Conservation (phyloP, 2,888 invertebrate genomes). For the Scelioninae gen. 1 region DNA sequence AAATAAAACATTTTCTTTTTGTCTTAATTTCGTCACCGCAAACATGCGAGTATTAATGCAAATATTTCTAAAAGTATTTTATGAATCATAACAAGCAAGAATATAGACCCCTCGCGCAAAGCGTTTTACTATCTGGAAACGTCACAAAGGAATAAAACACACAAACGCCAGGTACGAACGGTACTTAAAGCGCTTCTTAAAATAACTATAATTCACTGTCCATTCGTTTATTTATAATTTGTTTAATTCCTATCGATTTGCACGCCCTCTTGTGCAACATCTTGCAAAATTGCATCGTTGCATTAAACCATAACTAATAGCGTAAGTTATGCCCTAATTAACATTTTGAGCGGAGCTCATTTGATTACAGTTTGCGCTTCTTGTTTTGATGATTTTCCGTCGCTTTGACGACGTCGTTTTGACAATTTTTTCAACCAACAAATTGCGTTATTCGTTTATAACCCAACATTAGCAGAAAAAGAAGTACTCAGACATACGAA, state of each 20-base stretch:
- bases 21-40: not conserved
- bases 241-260: constrained; percentile 6
- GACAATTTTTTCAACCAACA: not conserved
- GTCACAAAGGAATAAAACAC: constrained; percentile 20
- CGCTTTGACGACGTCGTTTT: not conserved
- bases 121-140: constrained; percentile 6
- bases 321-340: constrained; percentile 46
- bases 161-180: not conserved
- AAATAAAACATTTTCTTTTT: not conserved
- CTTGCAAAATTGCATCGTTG: constrained; percentile 20
- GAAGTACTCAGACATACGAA: too few relatives aligned
- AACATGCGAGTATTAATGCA: constrained; percentile 7
- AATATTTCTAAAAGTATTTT: constrained; percentile 30
- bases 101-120: constrained; percentile 18
- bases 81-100: constrained; percentile 28
- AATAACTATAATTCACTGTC: not conserved
- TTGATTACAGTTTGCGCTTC: constrained; percentile 19
- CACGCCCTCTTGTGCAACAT: constrained; percentile 1
- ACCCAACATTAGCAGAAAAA: too few relatives aligned
- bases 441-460: not conserved
- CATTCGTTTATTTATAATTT: constrained; percentile 1
- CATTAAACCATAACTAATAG: constrained; percentile 38
- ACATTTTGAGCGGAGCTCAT: constrained; percentile 31
- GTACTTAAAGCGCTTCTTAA: constrained; percentile 5
- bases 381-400: constrained; percentile 31